Evolutionary conservation across 2,888 invertebrate species (phyloP), one percentile per base, ranked within the genome.

Genomic region (Nysson spinosus): DNA sequence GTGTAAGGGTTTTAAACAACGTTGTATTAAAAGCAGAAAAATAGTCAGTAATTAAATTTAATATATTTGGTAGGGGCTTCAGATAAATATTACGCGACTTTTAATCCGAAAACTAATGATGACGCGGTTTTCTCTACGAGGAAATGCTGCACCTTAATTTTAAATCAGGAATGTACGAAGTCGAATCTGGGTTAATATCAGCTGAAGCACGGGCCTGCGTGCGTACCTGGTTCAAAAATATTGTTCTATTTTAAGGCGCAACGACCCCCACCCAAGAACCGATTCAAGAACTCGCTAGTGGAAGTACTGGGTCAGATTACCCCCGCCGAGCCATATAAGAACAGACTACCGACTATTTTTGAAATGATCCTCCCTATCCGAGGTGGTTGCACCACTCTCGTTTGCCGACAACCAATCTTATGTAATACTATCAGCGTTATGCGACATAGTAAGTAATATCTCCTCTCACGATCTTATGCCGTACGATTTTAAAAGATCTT

Each of bases 261-360:
- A 69, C 73, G 42, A 43, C 44, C 72, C 68, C 74, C 70, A 65
- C 74, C 67, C 57, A 34, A 37, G 50, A 40, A 46, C 65, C 62
- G 61, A 73, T 75, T 70, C 60, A 75, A 66, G 71, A 73, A 65
- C 57, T 50, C 44, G 46, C 62, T 37, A 60, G 72, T 72, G 52
- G 72, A 72, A 72, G 73, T 61, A 73, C 77, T 84, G 83, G 83
- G 79, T 85, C 84, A 82, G 73, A 80, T 83, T 84, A 85, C 85
- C 79, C 81, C 82, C 78, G 71, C 77, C 82, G 79, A 76, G 73
- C 86, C 86, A 86, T 86, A 86, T 86, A 86, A 84, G 86, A 84
- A 75, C 85, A 83, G 79, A 76, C 66, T 57, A 66, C 69, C 50
- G 76, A 82, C 85, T 86, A 85, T 86, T 86, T 86, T 85, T 82